These are phyloP conservation scores for Scrobipalpa atriplicella DNA, from an alignment of 2,888 invertebrate genomes.

Conservation along the genomic window DNA sequence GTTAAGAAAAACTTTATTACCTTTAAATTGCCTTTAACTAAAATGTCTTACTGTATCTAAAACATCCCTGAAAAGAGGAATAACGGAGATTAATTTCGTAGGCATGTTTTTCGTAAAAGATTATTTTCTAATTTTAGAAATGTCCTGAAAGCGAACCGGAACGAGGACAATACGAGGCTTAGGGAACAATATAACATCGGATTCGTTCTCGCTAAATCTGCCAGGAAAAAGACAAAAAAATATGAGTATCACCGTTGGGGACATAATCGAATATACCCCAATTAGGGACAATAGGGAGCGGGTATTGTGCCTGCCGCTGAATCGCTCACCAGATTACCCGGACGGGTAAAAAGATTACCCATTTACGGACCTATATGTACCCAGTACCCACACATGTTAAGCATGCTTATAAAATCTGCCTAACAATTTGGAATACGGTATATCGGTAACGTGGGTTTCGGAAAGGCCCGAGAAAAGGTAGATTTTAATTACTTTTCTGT, in stretches of 20 bases:
- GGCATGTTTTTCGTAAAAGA: no score
- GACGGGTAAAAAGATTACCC: slow-evolving; percentile 20
- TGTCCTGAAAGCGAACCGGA: neutral
- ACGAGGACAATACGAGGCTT: slow-evolving; percentile 2
- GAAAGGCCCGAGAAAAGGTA: no score
- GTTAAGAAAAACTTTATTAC: no score
- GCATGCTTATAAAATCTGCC: neutral
- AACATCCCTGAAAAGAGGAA: no score
- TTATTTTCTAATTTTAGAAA: no score
- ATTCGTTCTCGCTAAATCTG: slow-evolving; percentile 13
- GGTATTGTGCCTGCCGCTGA: slow-evolving; percentile 31
- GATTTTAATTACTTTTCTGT: no score
- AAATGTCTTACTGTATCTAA: no score
- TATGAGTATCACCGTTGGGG: slow-evolving; percentile 12
- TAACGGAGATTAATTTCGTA: no score
- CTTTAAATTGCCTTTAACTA: no score
- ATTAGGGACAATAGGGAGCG: slow-evolving; percentile 31
- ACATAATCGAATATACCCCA: slow-evolving; percentile 33
- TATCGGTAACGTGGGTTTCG: neutral
- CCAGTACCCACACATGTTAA: neutral
- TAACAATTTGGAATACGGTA: neutral
- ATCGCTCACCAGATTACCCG: slow-evolving; percentile 31
- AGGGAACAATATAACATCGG: slow-evolving; percentile 1
- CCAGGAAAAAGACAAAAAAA: slow-evolving; percentile 20
- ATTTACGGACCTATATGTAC: neutral